Base-by-base conservation (phyloP, 2,797 vertebrate species). In the Intellagama lesueurii region DNA sequence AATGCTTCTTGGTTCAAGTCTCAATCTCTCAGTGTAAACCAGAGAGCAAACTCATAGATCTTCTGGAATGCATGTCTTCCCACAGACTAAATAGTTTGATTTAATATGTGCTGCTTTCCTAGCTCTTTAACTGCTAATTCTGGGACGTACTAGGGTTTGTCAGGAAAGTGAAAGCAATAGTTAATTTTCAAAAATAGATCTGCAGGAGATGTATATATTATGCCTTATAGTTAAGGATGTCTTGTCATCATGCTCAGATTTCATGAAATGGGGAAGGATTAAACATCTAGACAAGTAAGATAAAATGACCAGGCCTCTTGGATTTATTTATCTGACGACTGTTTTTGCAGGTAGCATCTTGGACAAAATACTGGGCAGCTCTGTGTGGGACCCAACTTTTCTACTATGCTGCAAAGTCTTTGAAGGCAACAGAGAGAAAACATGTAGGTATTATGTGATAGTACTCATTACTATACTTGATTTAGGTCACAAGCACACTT, bases 321-420 rank as follows among this genome's bases (percentile, higher is more conserved):
- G 35, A 11, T 47, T 44, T 26, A 35, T 78, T 90, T n/a, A 44
- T 0, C 2, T 1, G 0, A 76, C 44, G 5, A 85, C 76, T 22
- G 19, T 47, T 76, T 91, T 47, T 95, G 30, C 95, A 99, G 99
- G 98, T 99, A 94, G 98, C 99, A 44, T 98, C 99, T 66, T 99
- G 99, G 99, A 99, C 98, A 26, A 99, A 99, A 95, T 99, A 99
- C 91, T 99, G 99, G 99, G 98, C 98, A 60, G 98, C 98, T 81
- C 96, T 99, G 24, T 99, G 98, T 95, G 98, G 98, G 92, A 97
- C 98, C 52, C 99, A 99, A 30, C 98, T 99, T 90, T 98, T 98
- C 94, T 99, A 99, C 96, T 99, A 99, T 60, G 97, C 98, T 96
- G 99, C 99, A 96, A 99, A 99, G 95, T 99, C 99, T 95, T 97